Evolutionary conservation across 35 echinoderm and acorn worm species (phyloP), one percentile per base, ranked within the genome.

Genomic region (Hemicentrotus pulcherrimus): DNA sequence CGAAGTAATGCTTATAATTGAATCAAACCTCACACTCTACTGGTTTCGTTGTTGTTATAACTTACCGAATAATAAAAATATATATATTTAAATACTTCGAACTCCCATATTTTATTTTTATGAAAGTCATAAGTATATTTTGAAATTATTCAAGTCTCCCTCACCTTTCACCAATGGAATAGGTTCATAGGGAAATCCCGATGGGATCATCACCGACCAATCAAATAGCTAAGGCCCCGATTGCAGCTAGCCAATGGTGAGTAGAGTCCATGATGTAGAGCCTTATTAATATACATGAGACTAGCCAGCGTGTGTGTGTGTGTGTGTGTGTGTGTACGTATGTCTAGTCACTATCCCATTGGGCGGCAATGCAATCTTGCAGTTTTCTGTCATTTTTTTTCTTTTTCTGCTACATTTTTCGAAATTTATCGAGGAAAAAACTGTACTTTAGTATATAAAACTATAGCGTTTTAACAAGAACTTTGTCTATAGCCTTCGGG

Each of bases 151-250:
- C 5, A 22, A 22, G 5, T 6, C 24, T 78, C 65, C 65, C 65
- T 78, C 65, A 28, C 28, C 18, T 28, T 24, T n/a, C 7, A 4
- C n/a, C 24, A 78, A 78, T 78, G 65, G 65, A 78, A 78, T 78
- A 78, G 65, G 65, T 78, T 78, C 65, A 78, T 78, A 41, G 88
- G 88, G 88, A 47, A 90, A 90, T 41, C 46, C 88, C 88, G 32
- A 90, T 90, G 88, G 46, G 19, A 90, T 90, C 88, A 90, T 90
- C 32, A 90, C 88, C 16, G 88, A 47, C 88, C 88, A 90, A 90
- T 90, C 88, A 22, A 30, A 90, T 41, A 0, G 19, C 65, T 18
- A 78, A 78, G 19, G 22, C 65, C 19, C 5, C 22, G 19, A 28
- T 78, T 78, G 6, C 52, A 78, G 28, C 65, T 41, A 78, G 65